phyloP scores from a whole-genome alignment of 2,888 invertebrate genomes.

The Pammene fasciana region DNA sequence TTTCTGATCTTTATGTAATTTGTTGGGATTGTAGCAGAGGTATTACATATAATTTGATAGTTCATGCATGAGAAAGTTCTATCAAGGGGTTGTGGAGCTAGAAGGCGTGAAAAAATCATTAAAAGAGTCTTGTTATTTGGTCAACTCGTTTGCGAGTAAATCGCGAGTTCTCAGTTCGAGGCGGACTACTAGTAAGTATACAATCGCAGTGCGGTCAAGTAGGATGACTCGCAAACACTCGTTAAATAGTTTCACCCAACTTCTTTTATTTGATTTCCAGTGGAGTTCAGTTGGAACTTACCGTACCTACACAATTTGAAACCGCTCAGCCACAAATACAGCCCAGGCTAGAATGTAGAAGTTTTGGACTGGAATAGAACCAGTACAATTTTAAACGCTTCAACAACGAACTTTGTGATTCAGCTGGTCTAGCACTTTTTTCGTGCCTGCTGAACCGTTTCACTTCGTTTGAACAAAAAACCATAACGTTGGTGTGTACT shows the following conservation, averaged over 20 bases:
- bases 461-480: constrained; percentile 5
- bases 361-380: constrained; percentile 21
- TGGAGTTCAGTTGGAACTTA: constrained; percentile 35
- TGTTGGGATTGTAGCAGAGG: too few species aligned
- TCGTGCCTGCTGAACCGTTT: not conserved
- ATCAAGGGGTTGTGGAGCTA: too few species aligned
- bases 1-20: too few species aligned
- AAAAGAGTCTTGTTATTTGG: too few species aligned
- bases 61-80: too few species aligned
- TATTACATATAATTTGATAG: too few species aligned
- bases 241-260: constrained; percentile 36
- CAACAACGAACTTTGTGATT: not conserved
- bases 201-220: constrained; percentile 52
- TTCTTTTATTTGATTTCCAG: constrained; percentile 44
- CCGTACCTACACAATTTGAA: constrained; percentile 22
- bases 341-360: constrained; percentile 11
- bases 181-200: too few species aligned
- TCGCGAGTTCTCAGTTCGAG: too few species aligned
- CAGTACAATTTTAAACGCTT: constrained; percentile 13
- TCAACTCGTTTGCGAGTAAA: too few species aligned
- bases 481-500: not conserved
- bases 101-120: too few species aligned
- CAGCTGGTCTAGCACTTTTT: not conserved
- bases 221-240: constrained; percentile 60
- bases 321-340: constrained; percentile 13